Conservation (phyloP, 2,113 vertebrate genomes). For the Shinisaurus crocodilurus region DNA sequence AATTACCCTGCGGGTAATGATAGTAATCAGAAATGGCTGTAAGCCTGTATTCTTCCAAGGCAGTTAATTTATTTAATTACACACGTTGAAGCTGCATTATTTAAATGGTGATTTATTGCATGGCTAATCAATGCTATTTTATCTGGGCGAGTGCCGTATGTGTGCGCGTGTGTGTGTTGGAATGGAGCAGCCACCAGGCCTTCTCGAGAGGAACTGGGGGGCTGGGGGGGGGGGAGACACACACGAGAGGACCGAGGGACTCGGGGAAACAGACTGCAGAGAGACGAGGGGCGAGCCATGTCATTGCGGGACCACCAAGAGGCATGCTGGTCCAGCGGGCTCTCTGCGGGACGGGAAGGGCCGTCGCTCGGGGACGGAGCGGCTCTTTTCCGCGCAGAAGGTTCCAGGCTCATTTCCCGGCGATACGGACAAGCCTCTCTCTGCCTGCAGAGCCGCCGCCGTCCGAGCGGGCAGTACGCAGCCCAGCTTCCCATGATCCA, state of each 20-base stretch:
- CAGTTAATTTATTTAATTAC: slow-evolving; percentile 92
- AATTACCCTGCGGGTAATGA: slow-evolving; percentile 80
- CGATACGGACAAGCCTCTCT: too few species aligned
- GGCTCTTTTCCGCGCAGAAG: too few species aligned
- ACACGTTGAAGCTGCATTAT: slow-evolving; percentile 80
- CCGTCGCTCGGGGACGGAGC: too few species aligned
- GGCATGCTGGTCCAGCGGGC: too few species aligned
- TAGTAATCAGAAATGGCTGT: slow-evolving; percentile 87
- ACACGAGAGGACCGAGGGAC: accelerated
- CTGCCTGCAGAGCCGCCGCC: too few species aligned
- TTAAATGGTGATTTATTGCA: slow-evolving; percentile 78
- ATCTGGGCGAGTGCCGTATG: slow-evolving; percentile 28
- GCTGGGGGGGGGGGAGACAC: not conserved
- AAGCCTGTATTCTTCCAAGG: slow-evolving; percentile 86
- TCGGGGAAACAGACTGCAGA: not conserved
- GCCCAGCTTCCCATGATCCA: not conserved
- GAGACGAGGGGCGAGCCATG: not conserved
- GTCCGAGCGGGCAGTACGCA: too few species aligned
- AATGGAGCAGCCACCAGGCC: not conserved
- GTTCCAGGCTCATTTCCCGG: too few species aligned
- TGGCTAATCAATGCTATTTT: slow-evolving; percentile 76
- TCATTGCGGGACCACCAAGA: not conserved
- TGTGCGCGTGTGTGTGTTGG: not conserved
- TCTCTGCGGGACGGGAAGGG: too few species aligned
- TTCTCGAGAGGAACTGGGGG: not conserved